A percentile compares a stretch with the other conserved stretches of the same genome.
Evolutionary conservation across 2,797 vertebrate species (phyloP).

Genomic region (Pelochelys cantorii): DNA sequence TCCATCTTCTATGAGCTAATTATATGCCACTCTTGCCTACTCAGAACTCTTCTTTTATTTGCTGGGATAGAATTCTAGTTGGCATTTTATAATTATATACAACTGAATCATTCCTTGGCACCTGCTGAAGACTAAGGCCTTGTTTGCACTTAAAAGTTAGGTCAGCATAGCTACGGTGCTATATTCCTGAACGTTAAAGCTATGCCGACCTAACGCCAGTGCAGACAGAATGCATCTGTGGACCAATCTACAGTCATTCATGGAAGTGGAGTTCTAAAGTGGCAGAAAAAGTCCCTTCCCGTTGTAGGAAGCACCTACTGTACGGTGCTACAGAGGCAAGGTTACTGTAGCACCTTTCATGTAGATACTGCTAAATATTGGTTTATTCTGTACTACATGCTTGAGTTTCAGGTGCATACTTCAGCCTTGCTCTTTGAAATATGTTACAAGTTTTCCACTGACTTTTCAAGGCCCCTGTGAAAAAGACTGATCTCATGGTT

Average conservation of each 20-base stretch:
- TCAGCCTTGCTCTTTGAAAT: not conserved
- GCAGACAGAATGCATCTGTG: not conserved
- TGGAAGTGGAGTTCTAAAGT: not conserved
- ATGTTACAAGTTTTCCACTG: not conserved
- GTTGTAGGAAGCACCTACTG: not conserved
- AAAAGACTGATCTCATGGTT: not conserved
- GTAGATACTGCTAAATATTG: not conserved
- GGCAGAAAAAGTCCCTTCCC: not conserved
- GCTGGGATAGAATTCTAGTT: not conserved
- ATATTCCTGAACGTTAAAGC: not conserved
- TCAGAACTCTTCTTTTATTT: not conserved
- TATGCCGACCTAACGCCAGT: not conserved
- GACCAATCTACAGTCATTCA: not conserved
- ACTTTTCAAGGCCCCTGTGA: not conserved
- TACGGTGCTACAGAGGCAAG: not conserved
- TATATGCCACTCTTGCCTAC: fast-evolving
- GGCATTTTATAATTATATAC: not conserved
- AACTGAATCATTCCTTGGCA: not conserved
- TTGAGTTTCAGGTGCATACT: not conserved
- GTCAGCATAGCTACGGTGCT: not conserved
- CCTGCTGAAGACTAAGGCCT: not conserved
- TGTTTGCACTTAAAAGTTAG: not conserved
- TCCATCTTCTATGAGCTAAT: not conserved
- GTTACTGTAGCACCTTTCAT: not conserved
- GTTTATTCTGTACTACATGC: not conserved